A percentile compares a stretch with the other conserved stretches of the same genome.
These are phyloP conservation scores for Bradypodion pumilum DNA, from an alignment of 2,797 vertebrate species.

Conservation along the genomic window DNA sequence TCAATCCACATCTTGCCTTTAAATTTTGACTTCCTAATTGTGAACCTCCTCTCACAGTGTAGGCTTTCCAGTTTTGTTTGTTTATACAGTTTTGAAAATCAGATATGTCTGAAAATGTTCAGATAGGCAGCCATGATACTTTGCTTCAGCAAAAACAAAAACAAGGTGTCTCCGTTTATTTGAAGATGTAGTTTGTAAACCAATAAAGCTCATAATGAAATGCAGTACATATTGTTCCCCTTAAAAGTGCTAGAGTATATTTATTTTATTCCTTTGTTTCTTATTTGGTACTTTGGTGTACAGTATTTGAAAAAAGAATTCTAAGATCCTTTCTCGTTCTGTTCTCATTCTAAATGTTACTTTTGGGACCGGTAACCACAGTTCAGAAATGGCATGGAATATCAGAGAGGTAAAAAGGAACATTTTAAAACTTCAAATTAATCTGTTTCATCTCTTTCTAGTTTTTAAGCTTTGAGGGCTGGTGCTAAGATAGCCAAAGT, in stretches of 20 bases:
- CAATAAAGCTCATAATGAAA: no score
- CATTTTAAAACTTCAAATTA: neutral
- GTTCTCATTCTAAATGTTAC: neutral
- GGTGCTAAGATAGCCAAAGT: neutral
- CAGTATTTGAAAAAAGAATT: neutral
- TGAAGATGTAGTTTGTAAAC: no score
- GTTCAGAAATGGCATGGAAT: neutral
- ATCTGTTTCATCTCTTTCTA: neutral
- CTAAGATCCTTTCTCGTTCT: neutral
- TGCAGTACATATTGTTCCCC: no score
- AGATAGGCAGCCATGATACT: no score
- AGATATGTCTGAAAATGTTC: no score
- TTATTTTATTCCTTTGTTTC: no score
- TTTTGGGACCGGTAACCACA: neutral
- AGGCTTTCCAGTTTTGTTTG: neutral
- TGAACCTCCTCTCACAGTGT: neutral
- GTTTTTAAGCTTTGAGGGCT: neutral
- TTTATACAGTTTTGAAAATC: no score
- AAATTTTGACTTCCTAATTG: neutral
- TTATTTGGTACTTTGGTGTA: no score
- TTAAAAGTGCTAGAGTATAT: no score
- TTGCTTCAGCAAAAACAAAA: no score
- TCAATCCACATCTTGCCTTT: neutral
- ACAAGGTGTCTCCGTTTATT: no score
- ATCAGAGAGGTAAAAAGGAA: neutral